Evolutionary conservation across 2,888 invertebrate species (phyloP), one percentile per base, ranked within the genome.

Genomic region (Biston betularia): DNA sequence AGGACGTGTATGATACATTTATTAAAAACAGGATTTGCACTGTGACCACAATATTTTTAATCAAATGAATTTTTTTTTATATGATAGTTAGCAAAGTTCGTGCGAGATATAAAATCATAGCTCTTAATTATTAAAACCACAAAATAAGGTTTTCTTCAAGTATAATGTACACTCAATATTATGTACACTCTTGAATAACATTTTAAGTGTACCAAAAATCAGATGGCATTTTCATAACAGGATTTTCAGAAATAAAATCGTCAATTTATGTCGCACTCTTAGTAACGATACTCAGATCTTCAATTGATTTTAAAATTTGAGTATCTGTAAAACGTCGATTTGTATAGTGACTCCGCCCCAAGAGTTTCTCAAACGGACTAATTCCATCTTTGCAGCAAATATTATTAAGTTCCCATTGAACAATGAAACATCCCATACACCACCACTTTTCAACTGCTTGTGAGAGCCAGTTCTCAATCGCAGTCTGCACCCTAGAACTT

Each of bases 371-470:
- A 42, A 68, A 65, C 9, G 72, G 64, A 40, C 44, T 66, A 8
- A 3, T 45, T 10, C 66, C 66, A 10, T 45, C 15, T 12, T 11
- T 9, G 33, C 56, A 42, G 0, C 8, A 9, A 3, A 15, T 6
- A 7, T 68, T 70, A 46, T 72, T 72, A 56, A 72, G 49, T 40
- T 63, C 57, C 72, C 72, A 72, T 50, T 72, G 72, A 14, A 72
- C 66, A 12, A 68, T 40, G 15, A 60, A 59, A 58, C 72, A 66
- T 6, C 70, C 72, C 6, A 60, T 40, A 33, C 66, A 66, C 72
- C 72, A 72, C 34, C 64, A 63, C 8, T 34, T 55, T 35, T 62
- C 60, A 40, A 33, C 12, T 9, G 45, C 24, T 9, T 15, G 12
- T 2, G 46, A 42, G 57, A 70, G 60, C 70, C 70, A 72, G 1